Evolutionary conservation across 2,113 vertebrate species (phyloP).

Genomic region (Trogon melanurus): DNA sequence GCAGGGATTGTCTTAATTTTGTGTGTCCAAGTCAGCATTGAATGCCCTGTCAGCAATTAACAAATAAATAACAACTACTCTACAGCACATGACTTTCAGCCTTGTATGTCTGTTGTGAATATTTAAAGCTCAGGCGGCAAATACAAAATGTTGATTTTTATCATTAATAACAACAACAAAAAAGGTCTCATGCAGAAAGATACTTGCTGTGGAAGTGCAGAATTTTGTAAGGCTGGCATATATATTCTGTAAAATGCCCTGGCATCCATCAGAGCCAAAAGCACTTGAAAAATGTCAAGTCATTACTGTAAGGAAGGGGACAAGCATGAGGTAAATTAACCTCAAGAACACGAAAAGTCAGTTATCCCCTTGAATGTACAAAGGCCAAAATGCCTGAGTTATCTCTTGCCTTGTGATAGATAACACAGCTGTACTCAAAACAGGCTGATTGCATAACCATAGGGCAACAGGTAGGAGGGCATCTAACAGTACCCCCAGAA

Average conservation of each 20-base stretch:
- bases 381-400: constrained; percentile 48
- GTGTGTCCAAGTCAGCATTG: neutral
- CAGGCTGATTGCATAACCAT: constrained; percentile 47
- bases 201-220: neutral
- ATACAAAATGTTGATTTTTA: neutral
- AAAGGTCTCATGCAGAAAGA: neutral
- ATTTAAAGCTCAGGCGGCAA: neutral
- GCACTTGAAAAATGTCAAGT: constrained; percentile 64
- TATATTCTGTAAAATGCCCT: neutral
- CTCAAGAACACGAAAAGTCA: neutral
- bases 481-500: constrained; percentile 21
- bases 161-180: neutral
- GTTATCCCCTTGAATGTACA: constrained; percentile 32
- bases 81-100: neutral
- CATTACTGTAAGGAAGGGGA: constrained; percentile 32
- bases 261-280: constrained; percentile 37
- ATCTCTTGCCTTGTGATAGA: constrained; percentile 31
- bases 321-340: neutral
- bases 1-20: neutral
- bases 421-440: constrained; percentile 49
- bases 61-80: neutral
- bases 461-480: constrained; percentile 66
- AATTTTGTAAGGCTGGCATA: neutral
- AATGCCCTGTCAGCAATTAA: constrained; percentile 1
- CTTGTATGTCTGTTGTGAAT: neutral